These are phyloP conservation scores for Brienomyrus longianalis DNA, from an alignment of 2,113 vertebrate species.

Conservation along the genomic window DNA sequence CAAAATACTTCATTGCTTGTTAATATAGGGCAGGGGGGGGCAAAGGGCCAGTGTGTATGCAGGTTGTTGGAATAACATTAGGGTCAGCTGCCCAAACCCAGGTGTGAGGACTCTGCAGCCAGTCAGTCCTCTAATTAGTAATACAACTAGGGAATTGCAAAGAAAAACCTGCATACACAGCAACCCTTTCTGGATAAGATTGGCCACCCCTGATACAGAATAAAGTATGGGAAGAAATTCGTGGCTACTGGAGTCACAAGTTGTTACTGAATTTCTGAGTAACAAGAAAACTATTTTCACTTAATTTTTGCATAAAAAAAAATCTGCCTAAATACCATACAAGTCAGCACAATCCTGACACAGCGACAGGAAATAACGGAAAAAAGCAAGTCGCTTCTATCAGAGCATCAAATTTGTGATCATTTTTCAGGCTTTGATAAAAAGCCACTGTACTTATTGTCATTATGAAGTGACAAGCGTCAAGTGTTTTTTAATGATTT, in stretches of 20 bases:
- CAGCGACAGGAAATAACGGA: not conserved
- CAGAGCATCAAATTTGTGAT: not conserved
- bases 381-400: not conserved
- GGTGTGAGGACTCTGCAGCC: no score
- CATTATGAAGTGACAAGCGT: not conserved
- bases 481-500: not conserved
- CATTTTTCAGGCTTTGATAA: not conserved
- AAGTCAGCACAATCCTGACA: not conserved
- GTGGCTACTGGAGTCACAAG: not conserved
- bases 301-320: not conserved
- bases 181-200: no score
- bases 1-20: not conserved
- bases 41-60: no score
- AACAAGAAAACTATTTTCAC: constrained; percentile 4
- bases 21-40: not conserved
- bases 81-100: no score
- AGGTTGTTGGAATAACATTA: no score
- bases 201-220: no score
- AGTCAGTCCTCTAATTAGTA: no score
- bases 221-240: not conserved
- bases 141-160: no score
- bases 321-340: not conserved
- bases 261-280: not conserved
- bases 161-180: no score
- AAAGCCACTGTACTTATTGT: not conserved